phyloP scores from a whole-genome alignment of 1,140 invertebrate species.

The Gyrodactylus salaris region DNA sequence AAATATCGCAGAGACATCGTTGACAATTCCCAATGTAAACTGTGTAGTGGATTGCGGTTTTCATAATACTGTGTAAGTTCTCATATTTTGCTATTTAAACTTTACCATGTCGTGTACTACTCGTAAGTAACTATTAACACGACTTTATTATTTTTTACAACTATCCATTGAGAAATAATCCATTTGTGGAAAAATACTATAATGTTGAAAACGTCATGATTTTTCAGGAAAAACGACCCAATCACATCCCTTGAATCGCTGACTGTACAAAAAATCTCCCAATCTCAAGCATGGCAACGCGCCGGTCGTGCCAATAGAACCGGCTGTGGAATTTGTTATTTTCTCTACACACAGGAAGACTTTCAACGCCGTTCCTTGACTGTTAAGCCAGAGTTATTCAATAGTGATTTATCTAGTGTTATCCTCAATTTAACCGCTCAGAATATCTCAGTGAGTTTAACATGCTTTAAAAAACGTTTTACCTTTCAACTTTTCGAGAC shows the following conservation, averaged over 20 bases:
- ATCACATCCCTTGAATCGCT: constrained; percentile 86
- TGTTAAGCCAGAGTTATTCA: background rate
- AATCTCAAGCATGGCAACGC: constrained; percentile 21
- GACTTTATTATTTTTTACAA: no score
- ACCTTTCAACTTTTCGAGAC: background rate
- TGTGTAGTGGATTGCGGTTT: background rate
- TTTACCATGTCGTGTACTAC: no score
- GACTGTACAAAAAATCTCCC: constrained; percentile 82
- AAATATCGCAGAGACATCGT: constrained; percentile 4
- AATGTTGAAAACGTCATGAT: no score
- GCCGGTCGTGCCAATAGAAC: constrained; percentile 15
- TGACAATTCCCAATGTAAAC: background rate
- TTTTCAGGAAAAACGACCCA: constrained; percentile 26
- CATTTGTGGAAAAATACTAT: no score
- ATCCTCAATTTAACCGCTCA: background rate
- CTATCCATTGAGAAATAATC: no score
- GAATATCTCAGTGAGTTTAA: background rate
- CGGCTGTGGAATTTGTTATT: constrained; percentile 57
- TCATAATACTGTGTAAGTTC: background rate
- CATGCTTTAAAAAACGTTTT: background rate
- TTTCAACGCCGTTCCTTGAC: background rate
- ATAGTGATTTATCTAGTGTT: background rate
- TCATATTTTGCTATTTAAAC: background rate
- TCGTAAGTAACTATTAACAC: no score
- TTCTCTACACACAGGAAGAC: constrained; percentile 32